These are phyloP conservation scores for Melolontha melolontha DNA, from an alignment of 2,888 invertebrate species.

Conservation along the genomic window DNA sequence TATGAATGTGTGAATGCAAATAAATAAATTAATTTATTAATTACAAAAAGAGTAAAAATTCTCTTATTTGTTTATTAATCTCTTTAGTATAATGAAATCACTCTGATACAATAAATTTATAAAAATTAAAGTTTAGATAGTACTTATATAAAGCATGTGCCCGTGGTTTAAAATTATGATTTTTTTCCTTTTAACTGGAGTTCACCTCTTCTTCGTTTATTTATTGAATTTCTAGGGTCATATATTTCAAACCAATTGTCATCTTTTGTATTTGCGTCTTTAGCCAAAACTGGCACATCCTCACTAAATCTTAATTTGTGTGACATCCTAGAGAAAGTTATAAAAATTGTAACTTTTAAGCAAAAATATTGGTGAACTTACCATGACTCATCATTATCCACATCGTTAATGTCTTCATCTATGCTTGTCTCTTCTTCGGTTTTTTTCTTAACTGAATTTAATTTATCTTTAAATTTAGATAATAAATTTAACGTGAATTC, in stretches of 20 bases:
- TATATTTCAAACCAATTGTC: slow-evolving; percentile 98
- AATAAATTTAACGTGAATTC: slow-evolving; percentile 83
- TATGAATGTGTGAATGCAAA: too few relatives aligned
- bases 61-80: too few relatives aligned
- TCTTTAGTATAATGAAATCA: too few relatives aligned
- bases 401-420: slow-evolving; percentile 59
- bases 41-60: too few relatives aligned
- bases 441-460: slow-evolving; percentile 77
- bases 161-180: slow-evolving; percentile 29
- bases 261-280: slow-evolving; percentile 92
- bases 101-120: too few relatives aligned
- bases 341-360: slow-evolving; percentile 22
- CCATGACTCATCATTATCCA: slow-evolving; percentile 55
- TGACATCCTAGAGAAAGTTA: slow-evolving; percentile 69
- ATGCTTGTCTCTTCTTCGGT: slow-evolving; percentile 64
- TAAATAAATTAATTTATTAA: too few relatives aligned
- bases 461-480: slow-evolving; percentile 85
- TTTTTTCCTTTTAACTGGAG: slow-evolving; percentile 49
- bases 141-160: slow-evolving; percentile 2
- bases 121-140: not conserved
- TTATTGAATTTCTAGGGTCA: slow-evolving; percentile 95
- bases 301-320: slow-evolving; percentile 78
- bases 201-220: slow-evolving; percentile 91
- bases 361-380: slow-evolving; percentile 5
- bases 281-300: slow-evolving; percentile 79